Evolutionary conservation across 2,113 vertebrate genomes (phyloP), one percentile per base, ranked within the genome.

Genomic region (Lipophrys pholis): DNA sequence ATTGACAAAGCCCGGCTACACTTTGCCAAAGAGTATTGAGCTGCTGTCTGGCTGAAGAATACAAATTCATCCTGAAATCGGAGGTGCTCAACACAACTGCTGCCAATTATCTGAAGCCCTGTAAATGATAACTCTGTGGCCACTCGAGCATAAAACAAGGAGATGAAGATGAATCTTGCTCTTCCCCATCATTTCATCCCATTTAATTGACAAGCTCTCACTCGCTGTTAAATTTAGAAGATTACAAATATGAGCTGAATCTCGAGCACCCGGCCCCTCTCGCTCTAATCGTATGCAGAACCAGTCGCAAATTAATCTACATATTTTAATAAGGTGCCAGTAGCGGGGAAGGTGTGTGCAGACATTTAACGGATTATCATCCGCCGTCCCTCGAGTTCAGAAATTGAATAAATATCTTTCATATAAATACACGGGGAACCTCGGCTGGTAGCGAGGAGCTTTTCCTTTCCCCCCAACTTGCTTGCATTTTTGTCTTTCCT

Each of bases 201-300:
- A 89, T 96, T 94, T 97, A 98, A 99, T 98, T 98, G 97, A 98
- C 96, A 97, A 96, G 94, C 93, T 95, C 96, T 96, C 85, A 85
- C 94, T 94, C 87, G 89, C 94, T 95, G 95, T 96, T 96, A 95
- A 96, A 94, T 96, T 95, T 95, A 94, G 94, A 95, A 96, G 95
- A 97, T 97, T 95, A 96, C 95, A 97, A 97, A 97, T 95, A 93
- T 94, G 95, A 96, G 95, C 81, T 86, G 90, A 91, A 95, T 96
- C 95, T 95, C 93, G 89, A 97, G 94, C 92, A 94, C 90, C 95
- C 93, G 92, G 96, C 95, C 95, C 21, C 96, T 95, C 78, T 91
- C 93, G 90, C 82, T 81, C 93, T 96, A 95, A 95, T 94, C 88
- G 89, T 93, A 95, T 90, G 92, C 93, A 92, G 95, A 94, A 94